These are phyloP conservation scores for Egretta garzetta DNA, from an alignment of 2,113 vertebrate genomes.

Conservation along the genomic window DNA sequence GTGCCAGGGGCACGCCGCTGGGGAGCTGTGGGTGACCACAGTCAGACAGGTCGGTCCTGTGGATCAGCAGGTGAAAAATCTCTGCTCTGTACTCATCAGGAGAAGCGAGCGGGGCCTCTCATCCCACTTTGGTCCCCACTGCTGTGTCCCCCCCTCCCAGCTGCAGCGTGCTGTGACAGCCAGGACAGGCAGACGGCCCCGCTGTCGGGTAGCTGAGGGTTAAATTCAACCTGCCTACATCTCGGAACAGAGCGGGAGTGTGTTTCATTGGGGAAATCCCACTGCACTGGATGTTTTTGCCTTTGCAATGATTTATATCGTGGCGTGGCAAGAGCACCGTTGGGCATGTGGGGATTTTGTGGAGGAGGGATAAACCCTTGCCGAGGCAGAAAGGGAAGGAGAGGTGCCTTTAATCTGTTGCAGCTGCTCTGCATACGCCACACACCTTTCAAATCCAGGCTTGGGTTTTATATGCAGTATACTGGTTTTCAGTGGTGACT, in stretches of 20 bases:
- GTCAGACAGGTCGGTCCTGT: neutral
- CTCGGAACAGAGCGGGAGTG: neutral
- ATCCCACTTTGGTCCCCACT: neutral
- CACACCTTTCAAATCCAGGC: neutral
- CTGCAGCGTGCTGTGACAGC: neutral
- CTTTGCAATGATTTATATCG: neutral
- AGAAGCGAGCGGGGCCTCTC: neutral
- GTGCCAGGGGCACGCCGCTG: rapidly evolving
- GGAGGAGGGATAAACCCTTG: neutral
- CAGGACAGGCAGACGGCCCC: neutral
- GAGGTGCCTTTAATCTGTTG: neutral
- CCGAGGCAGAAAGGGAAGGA: neutral
- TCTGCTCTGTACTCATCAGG: neutral
- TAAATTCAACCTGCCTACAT: neutral
- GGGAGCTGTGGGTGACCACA: rapidly evolving
- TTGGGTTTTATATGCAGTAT: neutral
- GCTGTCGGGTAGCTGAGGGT: neutral
- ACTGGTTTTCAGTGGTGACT: neutral
- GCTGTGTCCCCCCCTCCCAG: neutral
- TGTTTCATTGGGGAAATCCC: neutral
- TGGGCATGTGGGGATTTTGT: neutral
- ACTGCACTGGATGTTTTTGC: neutral
- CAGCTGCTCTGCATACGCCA: neutral
- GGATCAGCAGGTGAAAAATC: neutral
- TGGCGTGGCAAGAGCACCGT: rapidly evolving